phyloP scores from a whole-genome alignment of 2,113 vertebrate species.

The Oenanthe oenanthe region DNA sequence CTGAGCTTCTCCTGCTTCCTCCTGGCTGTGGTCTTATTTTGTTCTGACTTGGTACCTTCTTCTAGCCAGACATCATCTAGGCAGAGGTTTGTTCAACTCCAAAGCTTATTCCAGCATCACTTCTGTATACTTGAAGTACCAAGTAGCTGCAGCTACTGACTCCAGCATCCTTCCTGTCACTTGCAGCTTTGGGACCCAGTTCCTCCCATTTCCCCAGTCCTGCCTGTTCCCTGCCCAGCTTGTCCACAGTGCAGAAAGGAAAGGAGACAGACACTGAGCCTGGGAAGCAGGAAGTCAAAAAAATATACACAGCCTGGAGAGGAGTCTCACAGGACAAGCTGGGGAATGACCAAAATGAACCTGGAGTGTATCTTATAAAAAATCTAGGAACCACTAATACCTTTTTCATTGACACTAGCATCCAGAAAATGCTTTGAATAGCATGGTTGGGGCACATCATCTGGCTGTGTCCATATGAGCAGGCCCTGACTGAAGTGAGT shows the following conservation, averaged over 20 bases:
- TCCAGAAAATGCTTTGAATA: neutral
- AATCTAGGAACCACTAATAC: neutral
- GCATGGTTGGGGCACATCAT: neutral
- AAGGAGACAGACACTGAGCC: neutral
- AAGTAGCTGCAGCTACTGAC: neutral
- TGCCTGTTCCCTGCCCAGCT: neutral
- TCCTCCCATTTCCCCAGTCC: neutral
- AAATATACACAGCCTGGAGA: neutral
- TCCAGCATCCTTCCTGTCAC: neutral
- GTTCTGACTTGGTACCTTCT: neutral
- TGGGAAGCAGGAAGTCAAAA: neutral
- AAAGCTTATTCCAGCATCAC: neutral
- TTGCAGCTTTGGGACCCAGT: neutral
- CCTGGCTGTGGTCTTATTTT: neutral
- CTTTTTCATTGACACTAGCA: neutral
- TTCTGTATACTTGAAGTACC: neutral
- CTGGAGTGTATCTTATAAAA: neutral
- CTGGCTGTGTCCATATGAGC: accelerated
- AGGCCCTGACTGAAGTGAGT: neutral
- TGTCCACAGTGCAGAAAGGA: neutral
- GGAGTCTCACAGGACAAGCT: neutral
- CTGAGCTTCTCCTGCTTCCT: neutral
- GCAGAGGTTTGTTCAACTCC: neutral
- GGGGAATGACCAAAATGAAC: neutral
- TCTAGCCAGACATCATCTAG: neutral